Evolutionary conservation across 2,888 invertebrate species (phyloP), one percentile per base, ranked within the genome.

Genomic region (Adineta ricciae): DNA sequence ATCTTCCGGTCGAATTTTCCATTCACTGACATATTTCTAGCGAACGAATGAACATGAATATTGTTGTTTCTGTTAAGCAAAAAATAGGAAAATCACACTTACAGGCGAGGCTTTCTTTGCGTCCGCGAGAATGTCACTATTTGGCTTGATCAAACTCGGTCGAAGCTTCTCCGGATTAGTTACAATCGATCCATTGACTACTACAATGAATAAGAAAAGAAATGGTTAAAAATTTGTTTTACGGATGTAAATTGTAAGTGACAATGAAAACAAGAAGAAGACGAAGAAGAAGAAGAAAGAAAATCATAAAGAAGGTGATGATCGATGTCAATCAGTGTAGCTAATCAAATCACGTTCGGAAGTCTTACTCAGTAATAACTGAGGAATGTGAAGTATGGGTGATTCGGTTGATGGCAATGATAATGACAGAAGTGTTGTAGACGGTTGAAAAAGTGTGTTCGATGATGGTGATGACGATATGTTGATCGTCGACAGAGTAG

Each of bases 321-420:
- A 21, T 41, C 14, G 1, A 8, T 24, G 41, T 41, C 5, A 24
- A 38, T 24, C 16, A 41, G 9, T 41, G 78, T 78, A 41, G 5
- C 8, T 46, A 41, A 4, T 9, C 41, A 36, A 16, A 16, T 50
- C 11, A 50, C 3, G 16, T 50, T 50, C 3, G 50, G 19, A 36
- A 64, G n/a, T 78, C 78, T 78, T 78, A 78, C 78, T n/a, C 78
- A 78, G 14, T n/a, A 38, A 41, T 78, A 78, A 78, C 41, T 78
- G 78, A 41, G 38, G 78, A 41, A 78, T 78, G 41, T 78, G 38
- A 38, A n/a, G 41, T 36, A 78, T 41, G 14, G 38, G 38, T 41
- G 78, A 78, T 21, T 19, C n/a, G 38, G 78, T 2, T 41, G 73
- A 41, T 41, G 73, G 73, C 24, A 78, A 78, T 11, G 73, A 78